phyloP scores from a whole-genome alignment of 2,797 vertebrate species.

The Alcedo quadribrachys region DNA sequence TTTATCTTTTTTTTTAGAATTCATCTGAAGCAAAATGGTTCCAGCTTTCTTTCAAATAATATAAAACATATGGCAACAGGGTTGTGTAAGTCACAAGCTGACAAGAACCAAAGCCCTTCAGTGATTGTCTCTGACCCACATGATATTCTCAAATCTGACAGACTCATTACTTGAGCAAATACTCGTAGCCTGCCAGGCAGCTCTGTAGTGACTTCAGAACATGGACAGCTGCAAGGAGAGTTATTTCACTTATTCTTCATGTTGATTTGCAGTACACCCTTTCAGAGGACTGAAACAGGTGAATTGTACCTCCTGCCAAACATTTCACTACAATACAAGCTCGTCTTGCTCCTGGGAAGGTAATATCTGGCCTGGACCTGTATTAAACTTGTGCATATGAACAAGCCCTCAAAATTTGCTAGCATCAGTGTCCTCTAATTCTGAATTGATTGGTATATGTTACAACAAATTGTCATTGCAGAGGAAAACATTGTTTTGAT shows the following conservation, averaged over 20 bases:
- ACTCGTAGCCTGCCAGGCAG: not conserved
- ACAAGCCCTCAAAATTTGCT: not conserved
- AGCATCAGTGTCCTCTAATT: not conserved
- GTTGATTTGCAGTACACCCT: not conserved
- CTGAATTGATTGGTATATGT: not conserved
- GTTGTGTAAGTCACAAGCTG: constrained; percentile 59
- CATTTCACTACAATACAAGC: not conserved
- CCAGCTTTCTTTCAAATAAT: constrained; percentile 68
- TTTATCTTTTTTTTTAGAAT: constrained; percentile 64
- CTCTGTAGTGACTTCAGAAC: not conserved
- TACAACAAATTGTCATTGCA: not conserved
- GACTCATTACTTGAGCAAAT: constrained; percentile 29
- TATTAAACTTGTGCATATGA: not conserved
- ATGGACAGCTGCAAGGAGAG: not conserved
- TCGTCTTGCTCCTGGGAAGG: not conserved
- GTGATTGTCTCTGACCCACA: constrained; percentile 46
- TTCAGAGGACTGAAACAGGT: not conserved
- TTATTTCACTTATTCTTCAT: not conserved
- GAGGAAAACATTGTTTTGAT: not conserved
- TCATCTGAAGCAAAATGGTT: constrained; percentile 62
- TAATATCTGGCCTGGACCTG: not conserved
- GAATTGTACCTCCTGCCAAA: not conserved
- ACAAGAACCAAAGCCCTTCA: constrained; percentile 61
- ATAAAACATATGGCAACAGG: constrained; percentile 59
- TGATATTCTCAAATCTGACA: constrained; percentile 48